Base-by-base conservation (phyloP, 2,797 vertebrate genomes). In the Enteromius radiatus region DNA sequence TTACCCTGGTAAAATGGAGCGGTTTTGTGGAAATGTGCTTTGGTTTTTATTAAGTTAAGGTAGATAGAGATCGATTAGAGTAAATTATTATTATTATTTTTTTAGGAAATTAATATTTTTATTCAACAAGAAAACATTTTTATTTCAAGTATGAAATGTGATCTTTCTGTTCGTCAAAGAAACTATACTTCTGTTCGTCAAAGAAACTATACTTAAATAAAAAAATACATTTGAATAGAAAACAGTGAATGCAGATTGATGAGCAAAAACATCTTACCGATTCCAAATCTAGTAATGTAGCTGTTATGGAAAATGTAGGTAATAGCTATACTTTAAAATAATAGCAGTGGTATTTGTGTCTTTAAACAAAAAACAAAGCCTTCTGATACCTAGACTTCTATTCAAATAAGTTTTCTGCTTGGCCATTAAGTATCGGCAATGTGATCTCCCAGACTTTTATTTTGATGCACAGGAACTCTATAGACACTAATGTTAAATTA, bases 1-100 rank as follows among this genome's bases (percentile, higher is more conserved):
- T 75, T 84, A 80, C 11, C 38, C 41, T 78, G 65, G 77, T 56
- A 68, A 80, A 75, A 80, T 84, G 64, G 26, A 41, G 68, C 28
- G 33, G 28, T 63, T 73, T 73, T 47, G 12, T 81, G 21, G 38
- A 49, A 64, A 73, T n/a, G 28, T 38, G 43, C n/a, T 49, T 49
- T 73, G 68, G 28, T 64, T 65, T 28, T 47, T 81, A 69, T 56
- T 59, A 59, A 59, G 52, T 43, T 70, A 63, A 63, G 67, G 38
- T 28, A 19, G 41, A 71, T 8, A 8, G 59, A 63, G 26, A 56
- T 56, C 38, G 71, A 11, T 23, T 23, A 17, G 19, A 71, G 26
- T 33, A 41, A 61, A 52, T 70, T 68, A 45, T 17, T 21, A 68
- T 15, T 8, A 47, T 69, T 45, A 69, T 69, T 45, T 14, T 47